phyloP scores from a whole-genome alignment of 2,797 vertebrate genomes.

The Rhodeus uyekii region DNA sequence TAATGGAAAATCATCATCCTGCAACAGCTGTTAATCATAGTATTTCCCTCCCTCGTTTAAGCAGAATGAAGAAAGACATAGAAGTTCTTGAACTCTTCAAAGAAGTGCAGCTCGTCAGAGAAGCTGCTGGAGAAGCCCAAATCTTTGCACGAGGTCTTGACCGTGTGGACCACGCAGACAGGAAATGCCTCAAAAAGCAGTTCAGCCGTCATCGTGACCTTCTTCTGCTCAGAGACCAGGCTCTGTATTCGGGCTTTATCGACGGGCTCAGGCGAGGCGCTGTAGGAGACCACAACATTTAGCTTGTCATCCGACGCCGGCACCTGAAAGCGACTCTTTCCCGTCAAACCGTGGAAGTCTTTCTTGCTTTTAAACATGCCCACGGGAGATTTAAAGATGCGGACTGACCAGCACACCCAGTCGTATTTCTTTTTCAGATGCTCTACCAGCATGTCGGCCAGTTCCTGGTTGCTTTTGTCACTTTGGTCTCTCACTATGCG shows the following conservation, averaged over 20 bases:
- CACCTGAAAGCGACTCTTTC: slow-evolving; percentile 77
- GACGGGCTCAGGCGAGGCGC: slow-evolving; percentile 73
- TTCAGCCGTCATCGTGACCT: slow-evolving; percentile 64
- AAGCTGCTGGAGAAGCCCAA: slow-evolving; percentile 75
- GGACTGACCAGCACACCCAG: slow-evolving; percentile 81
- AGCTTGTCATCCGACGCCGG: slow-evolving; percentile 65
- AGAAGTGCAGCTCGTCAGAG: slow-evolving; percentile 74
- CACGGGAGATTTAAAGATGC: slow-evolving; percentile 67
- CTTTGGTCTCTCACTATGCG: slow-evolving; percentile 69
- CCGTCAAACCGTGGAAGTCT: slow-evolving; percentile 68
- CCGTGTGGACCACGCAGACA: slow-evolving; percentile 69
- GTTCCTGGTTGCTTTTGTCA: slow-evolving; percentile 66
- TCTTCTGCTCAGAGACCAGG: slow-evolving; percentile 72
- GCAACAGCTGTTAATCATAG: background rate
- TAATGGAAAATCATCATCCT: background rate
- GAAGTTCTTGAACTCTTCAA: slow-evolving; percentile 72
- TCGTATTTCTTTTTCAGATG: slow-evolving; percentile 75
- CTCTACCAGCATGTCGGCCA: slow-evolving; percentile 70
- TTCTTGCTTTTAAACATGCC: slow-evolving; percentile 67
- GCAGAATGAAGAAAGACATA: slow-evolving; percentile 76
- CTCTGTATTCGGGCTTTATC: slow-evolving; percentile 67
- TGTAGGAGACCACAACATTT: slow-evolving; percentile 77
- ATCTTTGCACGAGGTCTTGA: slow-evolving; percentile 68
- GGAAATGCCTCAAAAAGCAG: slow-evolving; percentile 68
- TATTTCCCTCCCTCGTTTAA: slow-evolving; percentile 51